These are phyloP conservation scores for Crotalus adamanteus DNA, from an alignment of 2,797 vertebrate species.

Conservation along the genomic window DNA sequence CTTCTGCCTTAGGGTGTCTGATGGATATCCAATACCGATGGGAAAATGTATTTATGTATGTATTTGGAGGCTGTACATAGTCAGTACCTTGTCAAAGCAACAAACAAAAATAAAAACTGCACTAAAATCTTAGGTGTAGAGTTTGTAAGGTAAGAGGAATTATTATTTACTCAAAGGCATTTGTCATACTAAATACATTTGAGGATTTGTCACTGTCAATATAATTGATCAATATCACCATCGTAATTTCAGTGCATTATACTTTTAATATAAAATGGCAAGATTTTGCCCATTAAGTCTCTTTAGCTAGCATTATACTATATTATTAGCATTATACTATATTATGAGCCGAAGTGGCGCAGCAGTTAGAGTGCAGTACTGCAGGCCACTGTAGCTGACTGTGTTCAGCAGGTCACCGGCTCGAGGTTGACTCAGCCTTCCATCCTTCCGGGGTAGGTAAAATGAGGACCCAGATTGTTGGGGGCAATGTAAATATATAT, in stretches of 20 bases:
- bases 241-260: slow-evolving; percentile 31
- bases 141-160: not conserved
- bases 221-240: slow-evolving; percentile 8
- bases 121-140: not conserved
- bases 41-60: not conserved
- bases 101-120: not conserved
- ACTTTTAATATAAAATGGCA: slow-evolving; percentile 33
- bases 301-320: slow-evolving; percentile 44
- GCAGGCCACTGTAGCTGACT: too few relatives aligned
- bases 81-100: not conserved
- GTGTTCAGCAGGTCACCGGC: too few relatives aligned
- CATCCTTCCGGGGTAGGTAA: too few relatives aligned
- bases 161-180: not conserved
- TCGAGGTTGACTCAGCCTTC: too few relatives aligned
- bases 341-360: too few relatives aligned
- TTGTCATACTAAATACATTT: not conserved
- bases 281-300: slow-evolving; percentile 37
- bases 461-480: too few relatives aligned
- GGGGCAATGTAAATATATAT: too few relatives aligned
- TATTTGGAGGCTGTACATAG: not conserved
- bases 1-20: not conserved
- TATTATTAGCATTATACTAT: too few relatives aligned
- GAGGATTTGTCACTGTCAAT: slow-evolving; percentile 15
- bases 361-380: too few relatives aligned
- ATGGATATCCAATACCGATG: not conserved